Evolutionary conservation across 2,797 vertebrate genomes (phyloP), one percentile per base, ranked within the genome.

Genomic region (Valencia hispanica): DNA sequence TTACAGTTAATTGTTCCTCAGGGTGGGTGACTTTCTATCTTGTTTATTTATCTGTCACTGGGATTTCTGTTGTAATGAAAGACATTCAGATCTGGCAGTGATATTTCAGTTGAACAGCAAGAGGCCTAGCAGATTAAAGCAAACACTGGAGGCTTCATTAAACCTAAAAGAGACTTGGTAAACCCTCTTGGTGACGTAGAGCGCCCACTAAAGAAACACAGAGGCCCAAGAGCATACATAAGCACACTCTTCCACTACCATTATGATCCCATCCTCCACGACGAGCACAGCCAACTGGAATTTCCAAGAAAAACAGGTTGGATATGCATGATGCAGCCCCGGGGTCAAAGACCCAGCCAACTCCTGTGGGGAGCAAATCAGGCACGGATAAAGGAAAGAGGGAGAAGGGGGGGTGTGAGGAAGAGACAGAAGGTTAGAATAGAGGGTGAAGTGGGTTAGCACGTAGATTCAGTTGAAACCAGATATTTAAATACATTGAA

Each of bases 221-320:
- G 65, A 79, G 61, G 72, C 79, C 75, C 61, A 79, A 72, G 85
- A 76, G 68, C 78, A 53, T 79, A 79, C 82, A 84, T 80, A 72
- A 81, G 80, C 34, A 0, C n/a, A 41, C 81, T 47, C 82, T 72
- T 74, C 78, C 69, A 68, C 65, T 61, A 70, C 36, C 63, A 66
- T 65, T 84, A 87, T 91, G 90, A 73, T 73, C 79, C 82, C 83
- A 84, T 85, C 86, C 86, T 90, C 85, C 85, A 84, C 65, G 36
- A 80, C 83, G 72, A 86, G 83, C 81, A 89, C 80, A 87, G 90
- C 86, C 93, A 90, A 80, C 59, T 79, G 83, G 88, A 90, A 91
- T 92, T 86, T 93, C 91, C 88, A 93, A 93, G 91, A 93, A 92
- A 92, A 94, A 94, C 92, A 94, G 89, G 88, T 82, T 91, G 92